Evolutionary conservation across 64 coral and sea anemone genomes (phyloP), one percentile per base, ranked within the genome.

Genomic region (Porites lutea): DNA sequence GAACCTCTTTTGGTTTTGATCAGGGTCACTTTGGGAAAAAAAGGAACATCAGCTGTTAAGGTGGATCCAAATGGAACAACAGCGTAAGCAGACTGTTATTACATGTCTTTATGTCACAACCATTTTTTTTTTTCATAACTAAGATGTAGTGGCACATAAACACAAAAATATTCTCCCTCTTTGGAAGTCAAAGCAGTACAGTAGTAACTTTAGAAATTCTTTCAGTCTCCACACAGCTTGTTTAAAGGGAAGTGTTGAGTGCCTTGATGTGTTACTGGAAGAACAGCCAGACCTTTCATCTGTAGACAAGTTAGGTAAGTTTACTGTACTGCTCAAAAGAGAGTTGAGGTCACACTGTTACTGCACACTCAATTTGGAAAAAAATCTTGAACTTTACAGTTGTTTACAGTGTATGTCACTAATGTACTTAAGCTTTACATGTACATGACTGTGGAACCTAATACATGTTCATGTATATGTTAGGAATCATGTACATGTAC

Each of bases 281-380:
- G 89, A 91, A 23, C 78, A 84, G 44, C 89, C 89, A 50, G 89
- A 91, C 52, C 69, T 91, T 9, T 91, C 89, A 65, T n/a, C 75
- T 74, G 66, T 88, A 4, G 49, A 88, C 15, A 88, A 75, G 57
- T 60, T 23, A 48, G 79, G 52, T 82, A 60, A 82, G 52, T 82
- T 8, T 3, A 9, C 6, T 76, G 48, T 51, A 18, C 27, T 37
- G 0, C 27, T 37, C 27, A 37, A 37, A 37, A 37, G 27, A 37
- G 27, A 37, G 27, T 37, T 37, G 27, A 37, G 27, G 27, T 37
- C 27, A 37, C 27, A 37, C 27, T 37, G 27, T 37, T 37, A 37
- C 27, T 37, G 27, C 27, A 37, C 27, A 37, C 27, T 37, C 27
- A 37, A 37, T 37, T 37, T 37, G 27, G 27, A 37, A 37, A 37